A percentile compares a stretch with the other conserved stretches of the same genome.
Evolutionary conservation across 2,797 vertebrate genomes (phyloP).

Genomic region (Antrozous pallidus): DNA sequence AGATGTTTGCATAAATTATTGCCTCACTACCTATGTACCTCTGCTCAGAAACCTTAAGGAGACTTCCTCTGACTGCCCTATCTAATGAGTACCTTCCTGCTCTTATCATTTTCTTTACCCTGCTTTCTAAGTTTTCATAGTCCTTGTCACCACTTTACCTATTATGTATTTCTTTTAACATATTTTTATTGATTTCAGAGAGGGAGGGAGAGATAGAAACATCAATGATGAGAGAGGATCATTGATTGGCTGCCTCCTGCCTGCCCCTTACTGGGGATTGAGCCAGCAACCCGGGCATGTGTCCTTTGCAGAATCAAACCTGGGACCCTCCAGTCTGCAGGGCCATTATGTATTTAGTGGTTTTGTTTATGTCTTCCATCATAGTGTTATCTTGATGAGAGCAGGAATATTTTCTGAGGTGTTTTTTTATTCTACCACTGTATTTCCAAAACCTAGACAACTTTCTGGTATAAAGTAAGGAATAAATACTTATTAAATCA

Average conservation of each 20-base stretch:
- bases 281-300: too few relatives aligned
- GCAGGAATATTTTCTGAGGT: neutral
- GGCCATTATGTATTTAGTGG: neutral
- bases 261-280: too few relatives aligned
- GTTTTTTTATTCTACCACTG: neutral
- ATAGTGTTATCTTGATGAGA: neutral
- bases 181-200: too few relatives aligned
- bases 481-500: constrained; percentile 13
- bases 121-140: neutral
- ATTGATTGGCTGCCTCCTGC: too few relatives aligned
- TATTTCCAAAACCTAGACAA: neutral
- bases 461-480: neutral
- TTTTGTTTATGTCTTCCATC: neutral
- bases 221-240: too few relatives aligned
- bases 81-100: neutral
- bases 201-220: too few relatives aligned
- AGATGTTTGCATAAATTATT: neutral
- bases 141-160: neutral
- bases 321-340: too few relatives aligned
- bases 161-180: neutral
- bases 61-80: neutral
- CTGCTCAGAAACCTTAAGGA: neutral
- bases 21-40: neutral
- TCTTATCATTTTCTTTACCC: neutral
- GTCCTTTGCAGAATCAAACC: too few relatives aligned